Conservation (phyloP, 1,140 invertebrate genomes). For the Ips typographus region DNA sequence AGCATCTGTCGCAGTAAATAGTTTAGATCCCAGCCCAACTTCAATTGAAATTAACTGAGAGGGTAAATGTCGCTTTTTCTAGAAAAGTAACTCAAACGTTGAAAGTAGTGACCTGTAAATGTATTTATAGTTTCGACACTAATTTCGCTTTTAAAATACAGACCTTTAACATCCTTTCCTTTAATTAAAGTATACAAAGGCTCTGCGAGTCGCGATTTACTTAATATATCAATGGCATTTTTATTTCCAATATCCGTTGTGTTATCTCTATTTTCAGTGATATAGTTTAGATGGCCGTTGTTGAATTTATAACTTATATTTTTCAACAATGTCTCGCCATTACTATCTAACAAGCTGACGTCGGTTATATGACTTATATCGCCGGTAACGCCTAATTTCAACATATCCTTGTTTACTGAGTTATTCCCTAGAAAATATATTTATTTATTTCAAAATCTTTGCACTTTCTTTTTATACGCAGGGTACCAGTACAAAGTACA, state of each 20-base stretch:
- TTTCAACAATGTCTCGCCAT: constrained; percentile 26
- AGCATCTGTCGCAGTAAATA: constrained; percentile 13
- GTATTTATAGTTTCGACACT: background rate
- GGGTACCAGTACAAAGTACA: no score
- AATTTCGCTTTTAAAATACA: background rate
- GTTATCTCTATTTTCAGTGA: constrained; percentile 27
- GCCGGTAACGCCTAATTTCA: constrained; percentile 34
- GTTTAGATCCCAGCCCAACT: constrained; percentile 36
- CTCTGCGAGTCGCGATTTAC: constrained; percentile 13
- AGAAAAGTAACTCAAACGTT: no score
- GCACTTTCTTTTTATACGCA: no score
- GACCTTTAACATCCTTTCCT: constrained; percentile 40
- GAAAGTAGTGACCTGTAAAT: background rate
- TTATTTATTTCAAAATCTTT: background rate
- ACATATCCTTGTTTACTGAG: constrained; percentile 20
- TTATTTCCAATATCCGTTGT: constrained; percentile 13
- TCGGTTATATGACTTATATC: constrained; percentile 31
- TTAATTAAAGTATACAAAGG: constrained; percentile 35
- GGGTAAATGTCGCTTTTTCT: no score
- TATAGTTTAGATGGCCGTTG: constrained; percentile 21
- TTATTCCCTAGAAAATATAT: background rate
- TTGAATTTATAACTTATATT: constrained; percentile 31
- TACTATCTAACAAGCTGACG: constrained; percentile 29
- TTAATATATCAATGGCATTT: constrained; percentile 3
- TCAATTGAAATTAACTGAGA: constrained; percentile 39